Conservation (phyloP, 2,797 vertebrate species). For the Myiotriccus ornatus region DNA sequence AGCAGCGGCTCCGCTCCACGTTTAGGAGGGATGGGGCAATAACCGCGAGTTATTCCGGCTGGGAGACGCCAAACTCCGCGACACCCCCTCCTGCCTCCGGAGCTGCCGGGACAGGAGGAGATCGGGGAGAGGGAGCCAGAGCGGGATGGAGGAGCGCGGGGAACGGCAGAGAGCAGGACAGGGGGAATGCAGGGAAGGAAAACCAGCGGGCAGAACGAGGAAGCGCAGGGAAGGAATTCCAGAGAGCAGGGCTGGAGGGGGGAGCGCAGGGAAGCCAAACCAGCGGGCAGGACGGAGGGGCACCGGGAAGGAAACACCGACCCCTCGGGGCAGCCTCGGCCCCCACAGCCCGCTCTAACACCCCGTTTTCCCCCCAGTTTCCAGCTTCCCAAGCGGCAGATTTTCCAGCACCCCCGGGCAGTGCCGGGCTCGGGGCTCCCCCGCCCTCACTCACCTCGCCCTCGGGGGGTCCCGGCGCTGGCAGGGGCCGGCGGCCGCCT, state of each 20-base stretch:
- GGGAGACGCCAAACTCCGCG: background rate
- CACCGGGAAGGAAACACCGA: background rate
- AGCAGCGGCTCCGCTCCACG: background rate
- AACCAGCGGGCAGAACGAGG: too few relatives aligned
- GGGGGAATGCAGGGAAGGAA: background rate
- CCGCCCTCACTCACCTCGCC: background rate
- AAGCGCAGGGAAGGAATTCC: background rate
- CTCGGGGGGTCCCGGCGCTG: background rate
- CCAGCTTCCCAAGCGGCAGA: background rate
- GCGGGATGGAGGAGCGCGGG: background rate
- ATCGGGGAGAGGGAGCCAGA: background rate
- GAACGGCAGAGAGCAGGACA: background rate
- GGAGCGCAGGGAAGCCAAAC: too few relatives aligned
- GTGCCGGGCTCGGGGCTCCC: background rate
- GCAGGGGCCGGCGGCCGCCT: background rate
- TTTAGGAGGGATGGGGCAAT: background rate
- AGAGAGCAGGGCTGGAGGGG: background rate
- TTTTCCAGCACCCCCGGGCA: too few relatives aligned
- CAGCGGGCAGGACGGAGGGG: background rate
- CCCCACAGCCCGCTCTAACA: background rate
- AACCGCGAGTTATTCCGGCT: background rate
- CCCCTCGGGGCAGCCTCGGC: background rate
- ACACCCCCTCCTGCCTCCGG: background rate
- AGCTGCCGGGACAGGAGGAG: background rate
- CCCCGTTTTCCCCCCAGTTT: background rate